Conservation (phyloP, 2,888 invertebrate species). For the Tenthredo livida region DNA sequence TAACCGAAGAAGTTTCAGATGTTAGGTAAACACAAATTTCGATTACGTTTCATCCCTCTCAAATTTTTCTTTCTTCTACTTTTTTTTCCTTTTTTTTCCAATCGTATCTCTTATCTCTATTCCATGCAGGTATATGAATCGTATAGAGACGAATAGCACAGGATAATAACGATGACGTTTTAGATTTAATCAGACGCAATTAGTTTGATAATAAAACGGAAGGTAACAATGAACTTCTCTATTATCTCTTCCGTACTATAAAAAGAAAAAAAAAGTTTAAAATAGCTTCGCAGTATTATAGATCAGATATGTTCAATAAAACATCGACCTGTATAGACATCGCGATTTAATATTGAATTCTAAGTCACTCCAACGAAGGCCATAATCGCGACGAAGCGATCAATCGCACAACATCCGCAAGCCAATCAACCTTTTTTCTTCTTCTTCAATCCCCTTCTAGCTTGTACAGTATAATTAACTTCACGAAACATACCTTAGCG, state of each 20-base stretch:
- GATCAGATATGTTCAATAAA: background rate
- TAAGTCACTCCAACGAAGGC: background rate
- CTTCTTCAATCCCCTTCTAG: background rate
- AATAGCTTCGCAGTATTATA: background rate
- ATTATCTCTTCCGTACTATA: background rate
- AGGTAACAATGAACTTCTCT: background rate
- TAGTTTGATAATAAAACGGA: background rate
- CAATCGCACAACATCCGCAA: constrained; percentile 13
- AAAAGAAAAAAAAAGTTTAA: background rate
- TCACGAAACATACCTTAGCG: constrained; percentile 32
- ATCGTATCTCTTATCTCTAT: background rate
- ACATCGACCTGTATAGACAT: background rate
- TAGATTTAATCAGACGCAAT: background rate
- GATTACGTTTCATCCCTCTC: background rate
- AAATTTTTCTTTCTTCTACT: background rate
- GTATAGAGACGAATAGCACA: background rate
- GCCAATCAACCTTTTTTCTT: background rate
- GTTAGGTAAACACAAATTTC: background rate
- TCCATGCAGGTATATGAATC: background rate
- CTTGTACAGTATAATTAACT: background rate
- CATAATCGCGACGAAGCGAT: background rate
- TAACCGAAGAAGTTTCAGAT: background rate
- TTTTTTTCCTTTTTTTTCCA: background rate
- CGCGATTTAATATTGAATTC: background rate
- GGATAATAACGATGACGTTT: background rate